Evolutionary conservation across 1,140 invertebrate species (phyloP).

Genomic region (Hycleus cichorii): DNA sequence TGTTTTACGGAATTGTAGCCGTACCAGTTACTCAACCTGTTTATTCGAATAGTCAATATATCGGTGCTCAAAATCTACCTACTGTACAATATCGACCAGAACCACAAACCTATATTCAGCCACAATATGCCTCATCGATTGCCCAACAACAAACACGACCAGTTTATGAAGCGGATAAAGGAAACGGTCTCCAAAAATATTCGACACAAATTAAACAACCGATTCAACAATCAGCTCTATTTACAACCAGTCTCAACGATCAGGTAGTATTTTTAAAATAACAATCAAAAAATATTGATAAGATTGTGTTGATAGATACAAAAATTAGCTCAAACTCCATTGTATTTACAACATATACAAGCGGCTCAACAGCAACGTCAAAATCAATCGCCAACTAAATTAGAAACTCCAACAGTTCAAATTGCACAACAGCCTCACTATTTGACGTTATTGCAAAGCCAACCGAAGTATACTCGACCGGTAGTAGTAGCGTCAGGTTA

Average conservation of each 20-base stretch:
- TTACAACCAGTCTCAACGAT: constrained; percentile 16
- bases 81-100: constrained; percentile 18
- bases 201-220: constrained; percentile 20
- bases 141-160: constrained; percentile 3
- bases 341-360: constrained; percentile 19
- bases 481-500: constrained; percentile 7
- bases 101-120: constrained; percentile 15
- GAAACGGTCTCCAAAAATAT: constrained; percentile 17
- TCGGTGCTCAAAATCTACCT: constrained; percentile 16
- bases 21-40: constrained; percentile 21
- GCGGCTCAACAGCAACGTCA: constrained; percentile 19
- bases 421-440: constrained; percentile 18
- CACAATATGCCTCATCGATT: constrained; percentile 1
- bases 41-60: constrained; percentile 22
- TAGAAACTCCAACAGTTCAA: constrained; percentile 1
- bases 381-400: constrained; percentile 5
- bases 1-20: constrained; percentile 7
- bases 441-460: constrained; percentile 6
- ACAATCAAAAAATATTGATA: not conserved
- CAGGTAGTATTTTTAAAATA: constrained; percentile 4
- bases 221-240: constrained; percentile 19
- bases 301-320: constrained; percentile 11
- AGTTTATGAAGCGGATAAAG: constrained; percentile 11
- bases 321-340: constrained; percentile 15
- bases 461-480: constrained; percentile 8